phyloP scores from a whole-genome alignment of 2,113 vertebrate species.

The Ptilonorhynchus violaceus region DNA sequence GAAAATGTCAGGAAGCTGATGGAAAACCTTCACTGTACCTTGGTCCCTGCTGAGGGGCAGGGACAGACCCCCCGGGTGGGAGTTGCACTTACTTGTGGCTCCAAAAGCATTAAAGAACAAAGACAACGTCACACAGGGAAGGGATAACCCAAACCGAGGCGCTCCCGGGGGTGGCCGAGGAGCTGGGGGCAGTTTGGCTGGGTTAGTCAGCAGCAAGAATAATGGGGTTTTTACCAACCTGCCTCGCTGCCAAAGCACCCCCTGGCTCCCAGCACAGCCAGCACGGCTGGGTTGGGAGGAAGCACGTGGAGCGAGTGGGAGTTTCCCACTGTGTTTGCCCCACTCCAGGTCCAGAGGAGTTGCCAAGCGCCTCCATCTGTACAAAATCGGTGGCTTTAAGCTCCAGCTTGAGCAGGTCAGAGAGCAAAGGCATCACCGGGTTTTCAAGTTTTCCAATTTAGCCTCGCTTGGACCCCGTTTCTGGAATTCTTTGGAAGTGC shows the following conservation, averaged over 20 bases:
- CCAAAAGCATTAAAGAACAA: slow-evolving; percentile 51
- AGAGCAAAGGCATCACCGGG: neutral
- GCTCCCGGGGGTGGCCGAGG: neutral
- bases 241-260: neutral
- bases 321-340: slow-evolving; percentile 6
- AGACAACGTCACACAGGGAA: neutral
- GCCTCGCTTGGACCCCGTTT: neutral
- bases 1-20: neutral
- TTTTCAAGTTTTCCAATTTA: neutral
- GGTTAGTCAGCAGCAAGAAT: neutral
- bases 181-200: neutral
- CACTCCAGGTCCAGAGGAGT: neutral
- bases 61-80: neutral
- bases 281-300: neutral
- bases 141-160: neutral
- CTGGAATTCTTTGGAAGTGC: neutral
- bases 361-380: neutral
- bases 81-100: slow-evolving; percentile 45
- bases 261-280: slow-evolving; percentile 17
- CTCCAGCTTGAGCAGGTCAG: neutral
- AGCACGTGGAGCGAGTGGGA: neutral
- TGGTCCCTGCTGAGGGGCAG: neutral
- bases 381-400: neutral
- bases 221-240: slow-evolving; percentile 40
- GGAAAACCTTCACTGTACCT: neutral